Evolutionary conservation across 92 coral and sea anemone genomes (phyloP).

Genomic region (Anthopleura xanthogrammica): DNA sequence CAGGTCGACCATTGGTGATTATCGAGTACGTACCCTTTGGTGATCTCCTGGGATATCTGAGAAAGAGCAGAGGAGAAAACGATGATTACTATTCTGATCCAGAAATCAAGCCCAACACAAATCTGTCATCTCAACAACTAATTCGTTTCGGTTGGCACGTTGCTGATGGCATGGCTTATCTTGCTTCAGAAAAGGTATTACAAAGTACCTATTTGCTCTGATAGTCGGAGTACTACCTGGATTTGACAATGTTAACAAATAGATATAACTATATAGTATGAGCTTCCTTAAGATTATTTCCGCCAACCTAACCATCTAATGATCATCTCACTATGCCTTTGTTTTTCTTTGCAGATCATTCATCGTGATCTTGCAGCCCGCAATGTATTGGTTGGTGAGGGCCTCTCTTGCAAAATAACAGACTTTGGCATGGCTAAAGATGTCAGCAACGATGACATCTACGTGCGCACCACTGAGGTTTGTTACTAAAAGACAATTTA

Average conservation of each 20-base stretch:
- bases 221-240: no score
- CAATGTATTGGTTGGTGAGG: conserved; percentile 60
- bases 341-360: conserved; percentile 37
- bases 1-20: conserved; percentile 50
- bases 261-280: no score
- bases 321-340: no score
- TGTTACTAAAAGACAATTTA: not conserved
- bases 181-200: conserved; percentile 56
- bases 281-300: no score
- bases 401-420: conserved; percentile 55
- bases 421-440: conserved; percentile 73
- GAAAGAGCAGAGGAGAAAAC: conserved; percentile 61
- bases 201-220: no score
- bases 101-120: conserved; percentile 51
- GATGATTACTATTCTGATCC: conserved; percentile 70
- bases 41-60: conserved; percentile 53
- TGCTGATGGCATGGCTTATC: conserved; percentile 63
- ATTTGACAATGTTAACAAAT: no score
- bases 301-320: no score
- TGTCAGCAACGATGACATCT: conserved; percentile 59
- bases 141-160: conserved; percentile 57
- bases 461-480: conserved; percentile 64
- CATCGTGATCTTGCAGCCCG: conserved; percentile 73
- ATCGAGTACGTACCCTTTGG: conserved; percentile 39
- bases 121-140: conserved; percentile 60